A percentile compares a stretch with the other conserved stretches of the same genome.
Evolutionary conservation across 2,797 vertebrate genomes (phyloP).

Genomic region (Monodelphis domestica): DNA sequence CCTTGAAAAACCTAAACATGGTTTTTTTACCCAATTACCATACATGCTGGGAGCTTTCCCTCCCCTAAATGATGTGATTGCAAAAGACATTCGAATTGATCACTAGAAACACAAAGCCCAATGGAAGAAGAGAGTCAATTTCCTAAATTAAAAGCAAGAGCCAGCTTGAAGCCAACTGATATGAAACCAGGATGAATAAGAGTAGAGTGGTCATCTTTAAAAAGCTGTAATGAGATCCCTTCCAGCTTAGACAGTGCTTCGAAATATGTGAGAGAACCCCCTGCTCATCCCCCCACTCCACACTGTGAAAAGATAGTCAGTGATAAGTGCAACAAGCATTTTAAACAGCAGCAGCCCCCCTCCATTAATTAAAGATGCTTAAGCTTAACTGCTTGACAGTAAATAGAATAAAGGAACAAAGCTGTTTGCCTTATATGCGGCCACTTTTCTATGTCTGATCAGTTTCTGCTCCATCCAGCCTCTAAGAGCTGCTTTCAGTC

Average conservation of each 20-base stretch:
- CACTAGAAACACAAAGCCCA: conserved; percentile 58
- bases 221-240: conserved; percentile 24
- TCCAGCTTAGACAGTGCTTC: conserved; percentile 55
- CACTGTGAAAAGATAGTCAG: conserved; percentile 47
- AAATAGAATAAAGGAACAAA: conserved; percentile 68
- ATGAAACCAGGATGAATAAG: conserved; percentile 55
- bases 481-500: conserved; percentile 49
- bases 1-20: conserved; percentile 61
- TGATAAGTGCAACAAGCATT: conserved; percentile 65
- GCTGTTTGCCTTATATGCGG: conserved; percentile 64
- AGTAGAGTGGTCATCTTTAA: conserved; percentile 47
- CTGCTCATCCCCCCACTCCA: not conserved
- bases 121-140: conserved; percentile 44
- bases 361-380: conserved; percentile 68
- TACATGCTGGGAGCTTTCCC: not conserved
- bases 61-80: conserved; percentile 66
- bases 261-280: conserved; percentile 53
- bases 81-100: conserved; percentile 61
- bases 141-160: conserved; percentile 56
- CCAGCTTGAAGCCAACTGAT: conserved; percentile 36
- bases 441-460: conserved; percentile 74
- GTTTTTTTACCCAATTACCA: conserved; percentile 44
- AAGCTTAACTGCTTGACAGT: conserved; percentile 45
- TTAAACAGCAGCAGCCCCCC: conserved; percentile 33
- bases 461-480: conserved; percentile 72